phyloP scores from a whole-genome alignment of 2,888 invertebrate genomes.

The Dryobota labecula region DNA sequence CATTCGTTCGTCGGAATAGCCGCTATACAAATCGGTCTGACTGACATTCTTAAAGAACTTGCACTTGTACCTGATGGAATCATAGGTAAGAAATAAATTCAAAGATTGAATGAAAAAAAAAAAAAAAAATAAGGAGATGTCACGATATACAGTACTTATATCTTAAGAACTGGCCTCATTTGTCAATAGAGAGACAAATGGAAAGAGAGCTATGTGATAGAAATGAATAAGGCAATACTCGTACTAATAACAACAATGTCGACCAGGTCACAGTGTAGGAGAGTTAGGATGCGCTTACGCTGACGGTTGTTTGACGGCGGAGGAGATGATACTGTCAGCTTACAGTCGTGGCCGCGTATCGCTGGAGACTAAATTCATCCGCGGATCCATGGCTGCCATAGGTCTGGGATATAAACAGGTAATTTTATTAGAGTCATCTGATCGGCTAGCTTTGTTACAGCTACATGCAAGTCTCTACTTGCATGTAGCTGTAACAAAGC shows the following conservation, averaged over 20 bases:
- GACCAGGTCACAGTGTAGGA: constrained; percentile 96
- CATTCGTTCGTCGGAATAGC: constrained; percentile 75
- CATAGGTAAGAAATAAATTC: constrained; percentile 88
- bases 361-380: constrained; percentile 91
- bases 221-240: background rate
- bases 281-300: constrained; percentile 98
- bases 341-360: constrained; percentile 95
- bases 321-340: constrained; percentile 95
- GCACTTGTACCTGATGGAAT: constrained; percentile 94
- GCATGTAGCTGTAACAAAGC: background rate
- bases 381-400: constrained; percentile 96
- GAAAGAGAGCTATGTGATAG: background rate
- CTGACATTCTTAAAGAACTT: constrained; percentile 84
- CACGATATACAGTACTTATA: background rate
- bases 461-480: too few relatives aligned
- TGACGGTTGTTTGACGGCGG: constrained; percentile 96
- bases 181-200: background rate
- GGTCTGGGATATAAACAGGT: constrained; percentile 82
- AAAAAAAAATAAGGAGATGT: too few relatives aligned
- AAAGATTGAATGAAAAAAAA: background rate
- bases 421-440: background rate
- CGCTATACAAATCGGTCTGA: constrained; percentile 92
- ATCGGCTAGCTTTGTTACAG: background rate
- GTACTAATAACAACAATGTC: background rate
- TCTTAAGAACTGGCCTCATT: background rate